These are phyloP conservation scores for Drosophila trapezifrons DNA, from an alignment of 1,140 invertebrate species.

Conservation along the genomic window DNA sequence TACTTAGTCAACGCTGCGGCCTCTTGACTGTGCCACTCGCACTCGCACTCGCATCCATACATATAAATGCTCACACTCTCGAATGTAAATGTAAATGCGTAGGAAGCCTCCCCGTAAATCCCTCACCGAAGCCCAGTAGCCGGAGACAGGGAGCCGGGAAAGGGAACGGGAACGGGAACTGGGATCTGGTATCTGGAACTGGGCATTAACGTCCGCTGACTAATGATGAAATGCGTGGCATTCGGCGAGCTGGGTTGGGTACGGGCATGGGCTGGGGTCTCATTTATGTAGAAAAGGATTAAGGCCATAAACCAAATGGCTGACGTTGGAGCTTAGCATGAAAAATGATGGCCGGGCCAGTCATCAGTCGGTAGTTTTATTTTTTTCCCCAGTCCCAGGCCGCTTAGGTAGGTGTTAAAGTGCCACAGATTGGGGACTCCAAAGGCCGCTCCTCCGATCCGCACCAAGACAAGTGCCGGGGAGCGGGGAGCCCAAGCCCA, in stretches of 20 bases:
- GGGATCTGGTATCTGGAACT: slow-evolving; percentile 46
- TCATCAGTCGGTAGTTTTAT: slow-evolving; percentile 56
- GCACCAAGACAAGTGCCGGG: slow-evolving; percentile 48
- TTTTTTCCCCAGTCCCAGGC: slow-evolving; percentile 3
- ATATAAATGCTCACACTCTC: slow-evolving; percentile 46
- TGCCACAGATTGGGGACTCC: slow-evolving; percentile 57
- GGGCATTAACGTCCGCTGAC: slow-evolving; percentile 79
- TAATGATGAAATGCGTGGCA: slow-evolving; percentile 82
- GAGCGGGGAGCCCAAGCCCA: neutral
- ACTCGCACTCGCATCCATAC: slow-evolving; percentile 19
- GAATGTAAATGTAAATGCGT: slow-evolving; percentile 66
- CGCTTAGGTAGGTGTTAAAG: slow-evolving; percentile 77
- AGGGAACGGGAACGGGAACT: slow-evolving; percentile 1
- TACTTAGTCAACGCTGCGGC: slow-evolving; percentile 73
- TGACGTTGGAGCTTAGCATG: slow-evolving; percentile 81
- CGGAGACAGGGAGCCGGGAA: slow-evolving; percentile 17
- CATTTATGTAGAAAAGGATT: slow-evolving; percentile 83
- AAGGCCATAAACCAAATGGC: slow-evolving; percentile 81
- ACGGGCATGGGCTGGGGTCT: slow-evolving; percentile 36
- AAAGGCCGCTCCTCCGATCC: neutral
- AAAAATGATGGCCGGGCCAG: slow-evolving; percentile 74
- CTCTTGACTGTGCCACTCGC: slow-evolving; percentile 64
- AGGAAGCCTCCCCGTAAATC: slow-evolving; percentile 55
- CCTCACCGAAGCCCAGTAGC: slow-evolving; percentile 38
- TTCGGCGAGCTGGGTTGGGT: slow-evolving; percentile 50